Conservation (phyloP, 2,888 invertebrate genomes). For the Yponomeuta evonymella region DNA sequence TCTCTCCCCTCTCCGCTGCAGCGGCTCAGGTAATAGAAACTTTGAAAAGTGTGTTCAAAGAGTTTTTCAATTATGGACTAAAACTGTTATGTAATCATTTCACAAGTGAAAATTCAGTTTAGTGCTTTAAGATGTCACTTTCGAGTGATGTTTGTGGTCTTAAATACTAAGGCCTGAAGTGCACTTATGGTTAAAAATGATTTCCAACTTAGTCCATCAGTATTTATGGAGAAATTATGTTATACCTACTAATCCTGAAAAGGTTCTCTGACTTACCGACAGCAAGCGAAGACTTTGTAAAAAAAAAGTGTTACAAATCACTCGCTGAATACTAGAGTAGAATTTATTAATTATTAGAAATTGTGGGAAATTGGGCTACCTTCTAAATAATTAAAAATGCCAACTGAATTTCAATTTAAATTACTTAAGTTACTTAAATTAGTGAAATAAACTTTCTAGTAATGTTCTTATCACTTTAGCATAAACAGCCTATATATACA, state of each 20-base stretch:
- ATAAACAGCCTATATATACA: too few species aligned
- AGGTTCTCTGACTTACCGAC: too few species aligned
- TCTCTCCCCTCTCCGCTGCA: conserved; percentile 83
- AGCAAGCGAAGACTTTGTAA: too few species aligned
- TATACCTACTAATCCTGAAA: not conserved
- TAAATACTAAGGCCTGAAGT: not conserved
- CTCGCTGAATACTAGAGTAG: too few species aligned
- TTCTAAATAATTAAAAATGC: too few species aligned
- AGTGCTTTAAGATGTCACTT: conserved; percentile 5
- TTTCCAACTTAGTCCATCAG: conserved; percentile 18
- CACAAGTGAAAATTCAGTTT: conserved; percentile 30
- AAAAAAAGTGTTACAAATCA: too few species aligned
- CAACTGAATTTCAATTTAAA: too few species aligned
- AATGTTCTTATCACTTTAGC: too few species aligned
- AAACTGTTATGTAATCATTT: conserved; percentile 66
- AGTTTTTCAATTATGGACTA: conserved; percentile 43
- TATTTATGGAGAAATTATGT: not conserved
- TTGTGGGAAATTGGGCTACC: too few species aligned
- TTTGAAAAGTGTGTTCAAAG: conserved; percentile 31
- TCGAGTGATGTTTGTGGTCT: not conserved
- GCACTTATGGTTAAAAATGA: not conserved
- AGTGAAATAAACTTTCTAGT: too few species aligned
- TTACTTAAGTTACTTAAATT: too few species aligned
- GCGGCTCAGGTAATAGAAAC: conserved; percentile 78
- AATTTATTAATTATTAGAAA: too few species aligned